phyloP scores from a whole-genome alignment of 2,113 vertebrate genomes.

The Toxotes chatareus region DNA sequence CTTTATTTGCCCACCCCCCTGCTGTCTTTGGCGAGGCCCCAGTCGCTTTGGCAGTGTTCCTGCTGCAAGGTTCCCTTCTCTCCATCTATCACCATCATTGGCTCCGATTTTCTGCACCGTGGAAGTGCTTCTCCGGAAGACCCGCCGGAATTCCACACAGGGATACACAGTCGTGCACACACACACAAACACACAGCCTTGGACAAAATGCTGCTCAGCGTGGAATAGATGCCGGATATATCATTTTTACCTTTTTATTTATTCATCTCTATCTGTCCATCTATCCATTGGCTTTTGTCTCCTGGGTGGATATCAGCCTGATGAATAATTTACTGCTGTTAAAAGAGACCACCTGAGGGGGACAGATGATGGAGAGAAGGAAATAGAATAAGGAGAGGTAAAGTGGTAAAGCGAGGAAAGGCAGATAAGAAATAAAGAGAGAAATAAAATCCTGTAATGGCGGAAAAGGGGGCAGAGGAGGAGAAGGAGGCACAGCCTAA shows the following conservation, averaged over 20 bases:
- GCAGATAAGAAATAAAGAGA: conserved; percentile 6
- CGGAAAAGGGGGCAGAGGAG: background rate
- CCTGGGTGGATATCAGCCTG: conserved; percentile 54
- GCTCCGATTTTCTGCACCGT: conserved; percentile 59
- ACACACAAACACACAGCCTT: background rate
- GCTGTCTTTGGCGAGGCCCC: conserved; percentile 56
- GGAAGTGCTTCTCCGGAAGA: conserved; percentile 60
- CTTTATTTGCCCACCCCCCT: conserved; percentile 49
- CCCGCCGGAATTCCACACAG: conserved; percentile 50
- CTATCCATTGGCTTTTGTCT: conserved; percentile 56
- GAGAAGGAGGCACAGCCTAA: background rate
- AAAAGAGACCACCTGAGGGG: conserved; percentile 67
- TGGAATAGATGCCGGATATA: conserved; percentile 40
- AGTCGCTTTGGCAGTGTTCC: conserved; percentile 46
- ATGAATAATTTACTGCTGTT: conserved; percentile 73
- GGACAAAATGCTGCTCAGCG: conserved; percentile 32
- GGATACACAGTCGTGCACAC: conserved; percentile 10
- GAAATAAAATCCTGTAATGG: conserved; percentile 28
- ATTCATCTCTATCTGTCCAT: conserved; percentile 68
- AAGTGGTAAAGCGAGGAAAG: conserved; percentile 14
- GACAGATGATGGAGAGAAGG: conserved; percentile 10
- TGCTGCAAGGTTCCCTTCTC: conserved; percentile 58
- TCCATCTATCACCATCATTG: conserved; percentile 62
- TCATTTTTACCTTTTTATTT: conserved; percentile 74
- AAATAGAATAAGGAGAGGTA: conserved; percentile 17